phyloP scores from a whole-genome alignment of 2,888 invertebrate species.

The Charanyca ferruginea region DNA sequence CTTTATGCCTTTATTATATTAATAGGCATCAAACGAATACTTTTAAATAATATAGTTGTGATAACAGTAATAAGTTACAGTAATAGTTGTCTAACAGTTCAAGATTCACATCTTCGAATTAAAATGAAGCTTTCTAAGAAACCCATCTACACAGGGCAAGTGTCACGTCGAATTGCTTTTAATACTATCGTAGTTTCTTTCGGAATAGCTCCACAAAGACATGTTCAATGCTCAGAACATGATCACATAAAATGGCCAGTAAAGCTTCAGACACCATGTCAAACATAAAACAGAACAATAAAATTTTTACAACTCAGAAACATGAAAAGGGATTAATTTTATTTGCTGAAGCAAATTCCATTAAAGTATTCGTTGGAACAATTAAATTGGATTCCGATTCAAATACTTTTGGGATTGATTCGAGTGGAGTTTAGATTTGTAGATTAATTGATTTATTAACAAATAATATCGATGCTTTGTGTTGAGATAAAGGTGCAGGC shows the following conservation, averaged over 20 bases:
- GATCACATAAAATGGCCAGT: slow-evolving; percentile 75
- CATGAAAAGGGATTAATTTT: slow-evolving; percentile 74
- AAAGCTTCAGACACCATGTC: slow-evolving; percentile 73
- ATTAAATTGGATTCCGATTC: slow-evolving; percentile 61
- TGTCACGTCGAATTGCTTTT: slow-evolving; percentile 40
- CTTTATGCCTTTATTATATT: too few species aligned
- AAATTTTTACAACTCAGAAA: slow-evolving; percentile 78
- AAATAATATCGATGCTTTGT: slow-evolving; percentile 3
- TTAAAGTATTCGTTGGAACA: slow-evolving; percentile 65
- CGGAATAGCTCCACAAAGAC: slow-evolving; percentile 51
- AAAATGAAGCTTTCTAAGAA: slow-evolving; percentile 14
- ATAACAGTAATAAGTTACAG: neutral
- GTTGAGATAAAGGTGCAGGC: slow-evolving; percentile 2
- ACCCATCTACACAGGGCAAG: slow-evolving; percentile 14
- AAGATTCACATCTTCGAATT: neutral
- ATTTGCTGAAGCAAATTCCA: slow-evolving; percentile 69
- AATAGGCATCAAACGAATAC: too few species aligned
- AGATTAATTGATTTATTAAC: slow-evolving; percentile 25
- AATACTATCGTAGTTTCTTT: slow-evolving; percentile 39
- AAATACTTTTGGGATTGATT: slow-evolving; percentile 44
- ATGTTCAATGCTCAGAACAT: slow-evolving; percentile 70
- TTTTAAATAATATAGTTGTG: too few species aligned
- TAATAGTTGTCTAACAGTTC: neutral
- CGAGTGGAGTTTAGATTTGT: slow-evolving; percentile 32
- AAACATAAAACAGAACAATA: slow-evolving; percentile 77